phyloP scores from a whole-genome alignment of 1,140 invertebrate species.

The Sipha flava region DNA sequence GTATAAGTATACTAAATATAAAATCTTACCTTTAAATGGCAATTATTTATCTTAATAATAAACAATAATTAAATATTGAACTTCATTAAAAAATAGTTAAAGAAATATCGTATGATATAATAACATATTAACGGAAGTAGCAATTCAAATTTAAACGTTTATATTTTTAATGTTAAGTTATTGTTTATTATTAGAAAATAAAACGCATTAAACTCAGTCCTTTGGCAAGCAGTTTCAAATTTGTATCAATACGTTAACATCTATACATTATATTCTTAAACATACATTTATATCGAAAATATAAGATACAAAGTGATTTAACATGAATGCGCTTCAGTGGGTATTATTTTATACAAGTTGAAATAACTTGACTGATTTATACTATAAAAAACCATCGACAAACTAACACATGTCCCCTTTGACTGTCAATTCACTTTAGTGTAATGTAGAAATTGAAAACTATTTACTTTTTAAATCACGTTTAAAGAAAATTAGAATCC shows the following conservation, averaged over 20 bases:
- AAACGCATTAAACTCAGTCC: conserved; percentile 3
- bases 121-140: background rate
- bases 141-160: too few relatives aligned
- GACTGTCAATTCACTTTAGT: too few relatives aligned
- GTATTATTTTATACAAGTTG: too few relatives aligned
- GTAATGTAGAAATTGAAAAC: too few relatives aligned
- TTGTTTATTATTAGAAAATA: conserved; percentile 12
- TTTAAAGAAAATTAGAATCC: too few relatives aligned
- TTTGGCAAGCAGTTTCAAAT: conserved; percentile 17
- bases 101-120: background rate
- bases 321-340: too few relatives aligned
- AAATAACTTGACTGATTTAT: too few relatives aligned
- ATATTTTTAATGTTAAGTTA: background rate
- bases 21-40: conserved; percentile 26
- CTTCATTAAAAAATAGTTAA: background rate
- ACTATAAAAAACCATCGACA: too few relatives aligned
- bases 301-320: background rate
- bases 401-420: too few relatives aligned
- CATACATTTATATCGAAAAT: background rate
- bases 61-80: conserved; percentile 2
- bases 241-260: background rate
- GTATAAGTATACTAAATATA: background rate
- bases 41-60: background rate
- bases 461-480: too few relatives aligned
- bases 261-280: background rate